Evolutionary conservation across 1,140 invertebrate genomes (phyloP), one percentile per base, ranked within the genome.

Genomic region (Agraylea sexmaculata): DNA sequence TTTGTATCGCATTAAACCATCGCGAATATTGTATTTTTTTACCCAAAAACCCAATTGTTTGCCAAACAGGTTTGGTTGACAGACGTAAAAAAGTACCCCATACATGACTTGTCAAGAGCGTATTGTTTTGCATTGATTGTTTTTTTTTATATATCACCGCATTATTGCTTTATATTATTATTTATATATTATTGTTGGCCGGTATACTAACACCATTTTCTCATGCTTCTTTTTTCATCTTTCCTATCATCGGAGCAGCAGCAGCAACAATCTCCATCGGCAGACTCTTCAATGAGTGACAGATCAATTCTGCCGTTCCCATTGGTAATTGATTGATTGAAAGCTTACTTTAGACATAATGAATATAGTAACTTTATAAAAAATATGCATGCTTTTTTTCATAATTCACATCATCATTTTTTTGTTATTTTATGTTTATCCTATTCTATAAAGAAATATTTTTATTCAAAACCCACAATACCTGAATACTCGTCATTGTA

Each of bases 241-340:
- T n/a, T n/a, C n/a, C n/a, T n/a, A n/a, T n/a, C n/a, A 55, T 52
- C 28, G 53, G 43, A 46, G 52, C 57, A 62, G 57, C 63, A 66
- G 53, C 64, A 64, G 43, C 59, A 63, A 40, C 65, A 68, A 37
- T 68, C 65, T 7, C 65, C 65, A 13, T 68, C 65, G n/a, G 65
- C 64, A 11, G 65, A 68, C 51, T 68, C 65, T 1, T 66, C 63
- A 8, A 65, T 68, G 64, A 68, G 65, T 53, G 65, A 66, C 51
- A 50, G 65, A 45, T 66, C 63, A 2, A 56, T 66, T 25, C 59
- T 64, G 36, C 65, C 65, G 21, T 68, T 63, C 54, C 62, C 62
- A 49, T 59, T 68, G 65, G 65, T 68, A 66, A 66, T 56, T 62
- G 12, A 8, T 32, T 6, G 12, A 13, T 32, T 57, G 59, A 59